Base-by-base conservation (phyloP, 2,113 vertebrate genomes). In the Albula goreensis region DNA sequence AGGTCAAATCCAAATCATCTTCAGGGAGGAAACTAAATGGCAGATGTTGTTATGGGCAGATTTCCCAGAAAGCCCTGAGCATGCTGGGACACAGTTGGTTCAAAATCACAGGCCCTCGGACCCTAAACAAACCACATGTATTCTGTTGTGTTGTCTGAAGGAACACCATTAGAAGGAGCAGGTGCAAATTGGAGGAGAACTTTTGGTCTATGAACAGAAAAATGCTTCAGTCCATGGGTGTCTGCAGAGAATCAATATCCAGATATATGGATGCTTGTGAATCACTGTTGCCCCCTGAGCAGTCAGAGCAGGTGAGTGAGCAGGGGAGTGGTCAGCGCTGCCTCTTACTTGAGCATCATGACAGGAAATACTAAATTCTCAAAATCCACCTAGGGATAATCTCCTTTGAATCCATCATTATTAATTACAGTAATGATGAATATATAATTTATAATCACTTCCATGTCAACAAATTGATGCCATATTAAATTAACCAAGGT, bases 11-110 rank as follows among this genome's bases (percentile, higher is more conserved):
- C 90, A 90, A 85, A 86, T 85, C 83, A 83, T 90, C 83, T 85
- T 78, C 87, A 87, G 80, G 86, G 89, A 53, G 85, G 88, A 91
- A 83, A 89, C 83, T 31, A 31, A 63, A 85, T 49, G 82, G 88
- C 92, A 93, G 91, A 93, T 94, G 93, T 82, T 91, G 82, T 78
- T 12, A 83, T 25, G 85, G 92, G 90, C 83, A 85, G 2, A 0
- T 53, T 17, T 90, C 89, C 93, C 91, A 78, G 48, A 48, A 63
- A 13, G 53, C 60, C 11, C 63, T 83, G 6, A 82, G 86, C 81
- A 22, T 83, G 88, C 85, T 86, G 87, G 25, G 86, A 86, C 86
- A 66, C 78, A 84, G 49, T 4, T 48, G 83, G 85, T 77, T 87
- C 80, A 82, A 82, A 13, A 60, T 91, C 86, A 90, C 87, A 89